Conservation (phyloP, 2,888 invertebrate species). For the Pristionchus mayeri region DNA sequence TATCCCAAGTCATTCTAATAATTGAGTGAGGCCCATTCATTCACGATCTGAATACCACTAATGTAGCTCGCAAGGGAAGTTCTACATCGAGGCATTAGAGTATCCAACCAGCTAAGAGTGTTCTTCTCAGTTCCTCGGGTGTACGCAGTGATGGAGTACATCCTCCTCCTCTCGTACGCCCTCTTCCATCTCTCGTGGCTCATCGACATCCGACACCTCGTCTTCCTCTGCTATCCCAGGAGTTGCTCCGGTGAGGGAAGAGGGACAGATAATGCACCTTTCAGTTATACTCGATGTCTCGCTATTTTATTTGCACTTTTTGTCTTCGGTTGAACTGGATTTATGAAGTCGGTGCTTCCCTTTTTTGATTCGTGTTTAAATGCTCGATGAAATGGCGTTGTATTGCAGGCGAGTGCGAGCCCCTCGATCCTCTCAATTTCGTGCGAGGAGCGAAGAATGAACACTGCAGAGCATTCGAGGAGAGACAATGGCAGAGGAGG, state of each 20-base stretch:
- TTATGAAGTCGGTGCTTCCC: too few species aligned
- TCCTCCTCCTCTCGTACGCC: conserved; percentile 59
- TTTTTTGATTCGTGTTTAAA: too few species aligned
- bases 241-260: conserved; percentile 64
- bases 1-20: not conserved
- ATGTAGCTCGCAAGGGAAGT: too few species aligned
- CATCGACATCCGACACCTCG: conserved; percentile 61
- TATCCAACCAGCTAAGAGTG: too few species aligned
- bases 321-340: too few species aligned
- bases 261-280: too few species aligned
- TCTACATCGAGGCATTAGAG: too few species aligned
- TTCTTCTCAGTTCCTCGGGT: conserved; percentile 56
- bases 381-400: too few species aligned
- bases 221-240: conserved; percentile 67
- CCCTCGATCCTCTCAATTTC: conserved; percentile 64
- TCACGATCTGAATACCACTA: too few species aligned
- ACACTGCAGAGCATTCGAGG: conserved; percentile 52
- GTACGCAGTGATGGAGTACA: conserved; percentile 63
- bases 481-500: conserved; percentile 39
- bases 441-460: conserved; percentile 59
- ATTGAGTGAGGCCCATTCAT: too few species aligned
- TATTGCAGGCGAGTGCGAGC: conserved; percentile 60
- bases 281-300: too few species aligned
- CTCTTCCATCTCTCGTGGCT: conserved; percentile 61
- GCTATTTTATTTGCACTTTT: too few species aligned